A percentile compares a stretch with the other conserved stretches of the same genome.
Evolutionary conservation across 2,888 invertebrate genomes (phyloP).

Genomic region (Epinotia ramella): DNA sequence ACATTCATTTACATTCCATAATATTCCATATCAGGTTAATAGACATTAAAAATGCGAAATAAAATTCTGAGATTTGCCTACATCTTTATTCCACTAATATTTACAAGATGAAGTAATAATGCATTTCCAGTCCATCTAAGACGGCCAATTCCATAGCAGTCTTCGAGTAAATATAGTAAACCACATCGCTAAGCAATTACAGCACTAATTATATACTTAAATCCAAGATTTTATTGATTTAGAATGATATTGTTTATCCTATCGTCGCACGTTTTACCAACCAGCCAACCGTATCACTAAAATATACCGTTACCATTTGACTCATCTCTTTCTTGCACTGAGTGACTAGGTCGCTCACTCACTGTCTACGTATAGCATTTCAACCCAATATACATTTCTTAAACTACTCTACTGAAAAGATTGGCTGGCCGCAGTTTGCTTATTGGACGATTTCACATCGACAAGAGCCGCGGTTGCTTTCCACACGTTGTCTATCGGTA

Average conservation of each 20-base stretch:
- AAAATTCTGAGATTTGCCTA: constrained; percentile 42
- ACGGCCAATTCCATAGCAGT: constrained; percentile 36
- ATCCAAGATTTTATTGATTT: constrained; percentile 11
- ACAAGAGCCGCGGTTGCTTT: background rate
- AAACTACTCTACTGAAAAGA: background rate
- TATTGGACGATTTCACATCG: background rate
- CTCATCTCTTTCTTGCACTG: background rate
- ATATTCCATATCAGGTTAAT: constrained; percentile 34
- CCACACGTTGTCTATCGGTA: background rate
- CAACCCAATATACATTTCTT: background rate
- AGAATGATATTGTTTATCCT: constrained; percentile 4
- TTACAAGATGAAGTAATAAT: constrained; percentile 30
- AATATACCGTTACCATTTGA: background rate
- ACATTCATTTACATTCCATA: constrained; percentile 39
- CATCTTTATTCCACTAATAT: constrained; percentile 34
- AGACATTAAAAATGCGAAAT: constrained; percentile 35
- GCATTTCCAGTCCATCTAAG: background rate
- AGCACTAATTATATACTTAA: background rate
- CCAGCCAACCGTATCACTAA: background rate
- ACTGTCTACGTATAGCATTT: background rate
- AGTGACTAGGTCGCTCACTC: too few species aligned
- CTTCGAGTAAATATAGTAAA: constrained; percentile 22
- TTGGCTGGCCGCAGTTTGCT: background rate
- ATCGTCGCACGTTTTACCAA: background rate
- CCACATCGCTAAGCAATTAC: constrained; percentile 27